Percentiles rank a stretch among this genome's conserved stretches.
Conservation (phyloP, 2,888 invertebrate species). For the Invenusta paracnida region DNA sequence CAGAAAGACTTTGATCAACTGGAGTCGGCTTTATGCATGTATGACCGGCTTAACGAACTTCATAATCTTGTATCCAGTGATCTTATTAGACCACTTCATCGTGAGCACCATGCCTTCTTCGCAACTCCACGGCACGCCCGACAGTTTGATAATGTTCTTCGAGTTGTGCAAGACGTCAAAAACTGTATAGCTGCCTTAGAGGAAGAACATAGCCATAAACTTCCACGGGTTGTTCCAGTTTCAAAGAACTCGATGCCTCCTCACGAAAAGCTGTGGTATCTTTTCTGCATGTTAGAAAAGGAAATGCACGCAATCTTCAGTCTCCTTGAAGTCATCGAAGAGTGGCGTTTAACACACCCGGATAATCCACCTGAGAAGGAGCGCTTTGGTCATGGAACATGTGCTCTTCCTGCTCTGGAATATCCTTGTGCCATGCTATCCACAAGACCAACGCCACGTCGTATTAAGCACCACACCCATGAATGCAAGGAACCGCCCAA, state of each 20-base stretch:
- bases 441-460: neutral
- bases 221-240: neutral
- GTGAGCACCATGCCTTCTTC: constrained; percentile 16
- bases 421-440: neutral
- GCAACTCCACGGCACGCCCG: neutral
- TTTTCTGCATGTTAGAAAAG: constrained; percentile 26
- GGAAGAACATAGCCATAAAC: neutral
- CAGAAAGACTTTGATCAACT: constrained; percentile 32
- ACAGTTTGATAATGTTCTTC: constrained; percentile 20
- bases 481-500: neutral
- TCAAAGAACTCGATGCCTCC: constrained; percentile 1
- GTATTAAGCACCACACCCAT: neutral
- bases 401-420: neutral
- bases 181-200: constrained; percentile 2
- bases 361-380: neutral
- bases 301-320: constrained; percentile 2
- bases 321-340: constrained; percentile 16
- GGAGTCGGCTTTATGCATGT: constrained; percentile 19
- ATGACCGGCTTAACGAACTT: neutral
- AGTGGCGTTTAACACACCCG: constrained; percentile 14
- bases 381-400: neutral
- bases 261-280: constrained; percentile 36
- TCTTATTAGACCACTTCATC: neutral
- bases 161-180: neutral
- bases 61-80: constrained; percentile 30